Evolutionary conservation across 2,113 vertebrate species (phyloP), one percentile per base, ranked within the genome.

Genomic region (Nothobranchius kuhntae): DNA sequence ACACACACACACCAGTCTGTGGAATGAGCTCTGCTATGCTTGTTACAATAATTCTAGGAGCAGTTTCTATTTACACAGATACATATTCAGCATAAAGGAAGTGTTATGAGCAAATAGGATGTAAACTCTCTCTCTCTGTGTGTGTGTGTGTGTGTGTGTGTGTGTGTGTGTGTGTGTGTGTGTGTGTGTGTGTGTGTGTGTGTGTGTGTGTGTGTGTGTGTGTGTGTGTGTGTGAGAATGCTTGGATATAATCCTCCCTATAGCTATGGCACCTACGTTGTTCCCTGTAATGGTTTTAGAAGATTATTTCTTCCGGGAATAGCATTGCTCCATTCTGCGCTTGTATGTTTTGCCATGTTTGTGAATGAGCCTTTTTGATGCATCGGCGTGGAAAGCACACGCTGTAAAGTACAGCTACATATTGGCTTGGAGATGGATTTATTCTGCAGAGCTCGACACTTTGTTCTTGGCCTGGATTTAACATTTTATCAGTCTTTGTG

Each of bases 201-300:
- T 38, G 42, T 48, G 12, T 17, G 55, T 11, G 55, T 7, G 38
- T 40, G 38, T 40, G 38, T 40, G 38, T 40, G 38, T 40, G 38
- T 40, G 38, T 40, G 38, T 40, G 38, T 40, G 38, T 40, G 38
- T 40, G 38, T 40, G 38, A 30, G n/a, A 59, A 40, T 15, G 63
- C 77, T 73, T 54, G 53, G 60, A 65, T 73, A 64, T 91, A 92
- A 93, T 90, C 90, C 82, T 70, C 77, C 83, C 71, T 60, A 56
- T 76, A 87, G 83, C 83, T 80, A 78, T 78, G 63, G 87, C 86
- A 88, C 86, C 82, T 89, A 86, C 75, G 77, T 91, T 87, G 82
- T 89, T 89, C 81, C 73, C 75, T 12, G 69, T 91, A 91, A 92
- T 91, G 90, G 85, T 90, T 91, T 92, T 91, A 91, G 75, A 77